Percentiles rank a stretch among this genome's conserved stretches.
Evolutionary conservation across 2,113 vertebrate genomes (phyloP).

Genomic region (Periophthalmodon schlosseri): DNA sequence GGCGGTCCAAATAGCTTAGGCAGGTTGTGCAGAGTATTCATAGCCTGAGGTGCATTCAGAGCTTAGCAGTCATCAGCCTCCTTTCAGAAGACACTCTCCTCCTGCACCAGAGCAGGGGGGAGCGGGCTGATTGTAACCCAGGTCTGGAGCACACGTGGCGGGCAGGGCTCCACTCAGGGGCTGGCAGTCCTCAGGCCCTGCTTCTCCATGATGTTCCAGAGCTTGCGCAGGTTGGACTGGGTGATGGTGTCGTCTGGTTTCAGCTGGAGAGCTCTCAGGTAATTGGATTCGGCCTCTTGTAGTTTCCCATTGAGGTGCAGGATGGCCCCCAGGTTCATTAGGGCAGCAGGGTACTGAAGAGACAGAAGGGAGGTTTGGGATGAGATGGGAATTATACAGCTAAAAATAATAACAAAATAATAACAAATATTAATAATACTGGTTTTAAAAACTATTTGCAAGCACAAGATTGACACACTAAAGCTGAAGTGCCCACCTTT

Average conservation of each 20-base stretch:
- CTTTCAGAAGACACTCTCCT: constrained; percentile 49
- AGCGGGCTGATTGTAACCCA: constrained; percentile 4
- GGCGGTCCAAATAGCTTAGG: constrained; percentile 40
- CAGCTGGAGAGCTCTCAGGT: constrained; percentile 92
- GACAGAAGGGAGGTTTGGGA: neutral
- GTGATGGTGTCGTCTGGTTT: constrained; percentile 97
- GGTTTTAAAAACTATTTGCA: too few relatives aligned
- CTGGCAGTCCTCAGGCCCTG: constrained; percentile 92
- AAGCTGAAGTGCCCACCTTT: too few relatives aligned
- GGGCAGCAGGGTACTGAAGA: constrained; percentile 91
- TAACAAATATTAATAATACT: too few relatives aligned
- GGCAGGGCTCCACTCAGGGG: constrained; percentile 75
- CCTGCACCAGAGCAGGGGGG: constrained; percentile 23
- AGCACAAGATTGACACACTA: too few relatives aligned
- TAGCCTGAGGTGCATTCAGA: constrained; percentile 49
- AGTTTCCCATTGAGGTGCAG: constrained; percentile 96
- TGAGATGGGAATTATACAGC: neutral
- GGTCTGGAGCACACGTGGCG: constrained; percentile 43
- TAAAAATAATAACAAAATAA: too few relatives aligned
- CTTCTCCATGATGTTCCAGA: constrained; percentile 99
- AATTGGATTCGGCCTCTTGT: constrained; percentile 93
- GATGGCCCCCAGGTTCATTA: constrained; percentile 99
- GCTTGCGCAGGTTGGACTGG: constrained; percentile 96
- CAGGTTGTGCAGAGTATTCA: constrained; percentile 38
- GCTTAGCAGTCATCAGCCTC: constrained; percentile 49